Percentiles rank a stretch among this genome's conserved stretches.
phyloP scores from a whole-genome alignment of 2,888 invertebrate genomes.

The Hemaris fuciformis region DNA sequence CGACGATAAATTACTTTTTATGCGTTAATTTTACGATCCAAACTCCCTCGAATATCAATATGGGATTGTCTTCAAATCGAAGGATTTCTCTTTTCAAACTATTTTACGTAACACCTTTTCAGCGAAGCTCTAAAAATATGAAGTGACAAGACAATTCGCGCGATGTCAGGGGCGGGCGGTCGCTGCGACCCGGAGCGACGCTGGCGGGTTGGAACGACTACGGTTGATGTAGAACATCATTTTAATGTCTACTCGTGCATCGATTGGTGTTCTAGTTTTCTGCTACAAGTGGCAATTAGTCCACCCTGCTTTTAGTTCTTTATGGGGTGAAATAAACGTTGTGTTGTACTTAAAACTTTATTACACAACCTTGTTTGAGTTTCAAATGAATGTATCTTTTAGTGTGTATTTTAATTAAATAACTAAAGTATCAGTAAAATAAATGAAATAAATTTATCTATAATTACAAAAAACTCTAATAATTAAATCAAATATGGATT shows the following conservation, averaged over 20 bases:
- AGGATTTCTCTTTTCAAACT: not conserved
- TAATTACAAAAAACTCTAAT: no score
- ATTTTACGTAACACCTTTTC: slow-evolving; percentile 33
- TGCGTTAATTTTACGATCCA: not conserved
- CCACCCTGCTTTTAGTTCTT: not conserved
- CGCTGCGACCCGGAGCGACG: slow-evolving; percentile 6
- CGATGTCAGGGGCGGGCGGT: slow-evolving; percentile 17
- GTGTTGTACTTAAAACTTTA: not conserved
- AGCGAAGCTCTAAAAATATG: slow-evolving; percentile 29
- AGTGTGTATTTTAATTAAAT: not conserved
- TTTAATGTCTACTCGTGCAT: slow-evolving; percentile 5
- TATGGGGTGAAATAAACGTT: not conserved
- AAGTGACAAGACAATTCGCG: slow-evolving; percentile 43
- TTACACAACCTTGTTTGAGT: not conserved
- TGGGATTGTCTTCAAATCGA: not conserved
- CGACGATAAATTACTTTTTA: not conserved
- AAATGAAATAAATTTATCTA: no score
- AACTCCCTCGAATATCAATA: not conserved
- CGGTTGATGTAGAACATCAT: not conserved
- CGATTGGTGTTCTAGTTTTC: slow-evolving; percentile 4
- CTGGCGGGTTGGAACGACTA: not conserved
- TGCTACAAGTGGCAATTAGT: not conserved
- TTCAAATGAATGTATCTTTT: not conserved
- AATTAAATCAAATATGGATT: no score
- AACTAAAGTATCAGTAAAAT: no score